Conservation (phyloP, 2,888 invertebrate genomes). For the Merodon equestris region DNA sequence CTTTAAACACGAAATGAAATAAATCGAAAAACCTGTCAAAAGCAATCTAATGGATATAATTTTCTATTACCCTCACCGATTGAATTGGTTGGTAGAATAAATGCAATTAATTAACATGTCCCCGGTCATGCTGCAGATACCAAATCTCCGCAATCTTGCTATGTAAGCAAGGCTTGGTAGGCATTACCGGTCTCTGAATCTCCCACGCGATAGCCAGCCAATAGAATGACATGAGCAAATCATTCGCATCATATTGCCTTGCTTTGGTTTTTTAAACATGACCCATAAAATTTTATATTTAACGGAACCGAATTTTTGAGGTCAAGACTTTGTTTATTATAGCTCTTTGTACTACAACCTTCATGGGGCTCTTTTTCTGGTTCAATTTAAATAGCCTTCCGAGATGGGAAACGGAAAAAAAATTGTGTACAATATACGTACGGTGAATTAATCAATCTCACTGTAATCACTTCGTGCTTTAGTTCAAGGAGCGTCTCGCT, state of each 20-base stretch:
- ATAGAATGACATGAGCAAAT: conserved; percentile 7
- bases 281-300: conserved; percentile 33
- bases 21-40: conserved; percentile 50
- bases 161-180: not conserved
- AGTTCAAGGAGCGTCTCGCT: conserved; percentile 33
- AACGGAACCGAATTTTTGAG: conserved; percentile 44
- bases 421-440: conserved; percentile 21
- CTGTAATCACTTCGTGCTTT: conserved; percentile 30
- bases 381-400: conserved; percentile 11
- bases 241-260: conserved; percentile 26
- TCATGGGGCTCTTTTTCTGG: not conserved
- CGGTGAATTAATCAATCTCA: conserved; percentile 42
- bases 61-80: conserved; percentile 40
- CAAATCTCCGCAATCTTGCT: conserved; percentile 5
- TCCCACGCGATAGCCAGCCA: conserved; percentile 27
- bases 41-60: conserved; percentile 45
- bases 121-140: conserved; percentile 18
- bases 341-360: not conserved
- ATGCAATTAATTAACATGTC: conserved; percentile 64
- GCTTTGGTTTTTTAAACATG: conserved; percentile 5
- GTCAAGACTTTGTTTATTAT: conserved; percentile 34
- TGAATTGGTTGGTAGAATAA: conserved; percentile 60
- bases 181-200: not conserved
- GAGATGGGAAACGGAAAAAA: conserved; percentile 1
- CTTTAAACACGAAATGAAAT: no score